Evolutionary conservation across 2,113 vertebrate genomes (phyloP).

Genomic region (Psammodynastes pulverulentus): DNA sequence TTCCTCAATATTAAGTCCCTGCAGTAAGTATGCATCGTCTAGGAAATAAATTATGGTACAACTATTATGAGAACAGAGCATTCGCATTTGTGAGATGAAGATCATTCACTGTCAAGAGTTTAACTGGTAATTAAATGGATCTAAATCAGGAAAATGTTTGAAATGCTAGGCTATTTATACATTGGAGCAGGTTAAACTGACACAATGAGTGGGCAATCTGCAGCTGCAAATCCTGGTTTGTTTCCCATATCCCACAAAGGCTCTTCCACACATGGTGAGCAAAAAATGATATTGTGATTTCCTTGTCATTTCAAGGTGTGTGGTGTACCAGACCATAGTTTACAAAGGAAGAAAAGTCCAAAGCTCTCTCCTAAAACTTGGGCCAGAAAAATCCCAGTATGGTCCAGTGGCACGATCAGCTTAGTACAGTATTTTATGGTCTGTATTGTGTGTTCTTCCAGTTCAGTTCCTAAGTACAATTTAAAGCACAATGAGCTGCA

Average conservation of each 20-base stretch:
- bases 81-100: background rate
- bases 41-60: slow-evolving; percentile 36
- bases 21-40: slow-evolving; percentile 98
- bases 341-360: background rate
- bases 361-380: background rate
- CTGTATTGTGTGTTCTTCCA: background rate
- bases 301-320: background rate
- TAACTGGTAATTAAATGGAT: background rate
- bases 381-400: background rate
- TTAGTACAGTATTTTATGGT: background rate
- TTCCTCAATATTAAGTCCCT: slow-evolving; percentile 94
- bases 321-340: background rate
- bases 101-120: background rate
- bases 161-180: background rate
- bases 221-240: background rate
- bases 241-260: background rate
- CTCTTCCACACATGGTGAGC: background rate
- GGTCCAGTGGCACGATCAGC: background rate
- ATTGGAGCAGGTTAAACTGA: background rate
- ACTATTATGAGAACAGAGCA: background rate
- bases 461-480: background rate
- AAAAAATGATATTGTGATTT: background rate
- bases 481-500: background rate
- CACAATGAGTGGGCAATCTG: background rate
- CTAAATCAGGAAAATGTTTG: background rate